phyloP scores from a whole-genome alignment of 2,888 invertebrate species.

The Acrocyrtus sp. region DNA sequence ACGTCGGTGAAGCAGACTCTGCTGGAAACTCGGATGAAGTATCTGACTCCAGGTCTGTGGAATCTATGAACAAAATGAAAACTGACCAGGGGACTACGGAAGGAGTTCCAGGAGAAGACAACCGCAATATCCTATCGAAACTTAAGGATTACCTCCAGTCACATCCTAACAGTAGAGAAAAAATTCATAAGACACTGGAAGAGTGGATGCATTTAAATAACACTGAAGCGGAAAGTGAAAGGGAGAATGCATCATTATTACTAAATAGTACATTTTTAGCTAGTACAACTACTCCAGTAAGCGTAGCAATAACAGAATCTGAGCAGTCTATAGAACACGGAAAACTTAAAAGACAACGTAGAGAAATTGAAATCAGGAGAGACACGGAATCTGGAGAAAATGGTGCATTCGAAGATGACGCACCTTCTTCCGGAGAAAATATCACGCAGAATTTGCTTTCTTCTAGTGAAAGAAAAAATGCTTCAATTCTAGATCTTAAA shows the following conservation, averaged over 20 bases:
- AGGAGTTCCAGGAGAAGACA: slow-evolving; percentile 31
- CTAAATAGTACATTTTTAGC: too few relatives aligned
- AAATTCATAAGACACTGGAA: slow-evolving; percentile 55
- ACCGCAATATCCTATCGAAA: slow-evolving; percentile 48
- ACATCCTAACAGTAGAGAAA: slow-evolving; percentile 49
- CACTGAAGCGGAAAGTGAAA: background rate
- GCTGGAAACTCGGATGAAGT: slow-evolving; percentile 79
- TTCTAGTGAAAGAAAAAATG: slow-evolving; percentile 5
- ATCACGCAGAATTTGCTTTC: background rate
- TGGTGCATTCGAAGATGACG: slow-evolving; percentile 60
- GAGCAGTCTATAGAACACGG: slow-evolving; percentile 40
- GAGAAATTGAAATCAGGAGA: slow-evolving; percentile 41
- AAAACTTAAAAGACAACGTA: slow-evolving; percentile 29
- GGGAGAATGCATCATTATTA: background rate
- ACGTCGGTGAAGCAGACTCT: slow-evolving; percentile 79
- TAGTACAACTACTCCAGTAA: background rate
- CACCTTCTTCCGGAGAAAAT: background rate
- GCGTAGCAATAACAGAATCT: background rate
- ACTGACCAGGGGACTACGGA: slow-evolving; percentile 34
- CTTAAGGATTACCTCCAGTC: slow-evolving; percentile 55
- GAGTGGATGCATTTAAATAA: slow-evolving; percentile 55
- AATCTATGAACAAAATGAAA: background rate
- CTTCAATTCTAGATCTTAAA: slow-evolving; percentile 1
- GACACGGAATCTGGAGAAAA: slow-evolving; percentile 61
- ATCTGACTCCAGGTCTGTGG: slow-evolving; percentile 55